These are phyloP conservation scores for Torymus texanus DNA, from an alignment of 2,888 invertebrate genomes.

Conservation along the genomic window DNA sequence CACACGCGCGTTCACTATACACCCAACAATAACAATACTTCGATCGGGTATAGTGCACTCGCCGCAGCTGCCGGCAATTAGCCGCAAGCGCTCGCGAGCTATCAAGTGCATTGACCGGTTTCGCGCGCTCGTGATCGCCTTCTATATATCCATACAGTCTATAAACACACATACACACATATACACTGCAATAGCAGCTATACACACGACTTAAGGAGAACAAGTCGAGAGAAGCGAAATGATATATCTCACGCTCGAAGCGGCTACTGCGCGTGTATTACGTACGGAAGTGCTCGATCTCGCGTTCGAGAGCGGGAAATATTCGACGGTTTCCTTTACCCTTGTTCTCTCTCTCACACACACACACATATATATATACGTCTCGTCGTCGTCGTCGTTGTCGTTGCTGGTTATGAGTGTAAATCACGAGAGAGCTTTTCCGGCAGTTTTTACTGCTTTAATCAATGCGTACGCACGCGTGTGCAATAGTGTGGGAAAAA, in stretches of 20 bases:
- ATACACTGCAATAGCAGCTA: too few species aligned
- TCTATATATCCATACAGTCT: too few species aligned
- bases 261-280: background rate
- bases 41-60: too few species aligned
- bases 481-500: background rate
- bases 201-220: background rate
- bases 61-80: too few species aligned
- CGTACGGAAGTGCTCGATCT: constrained; percentile 26
- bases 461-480: constrained; percentile 15
- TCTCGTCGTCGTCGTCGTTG: too few species aligned
- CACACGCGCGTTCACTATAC: background rate
- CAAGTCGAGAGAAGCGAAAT: background rate
- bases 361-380: background rate
- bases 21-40: too few species aligned
- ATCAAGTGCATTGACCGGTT: constrained; percentile 48
- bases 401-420: constrained; percentile 6
- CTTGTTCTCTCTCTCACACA: background rate
- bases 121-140: background rate
- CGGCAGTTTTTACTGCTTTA: constrained; percentile 39
- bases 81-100: background rate
- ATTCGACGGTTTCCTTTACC: constrained; percentile 11
- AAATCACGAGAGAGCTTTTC: constrained; percentile 38
- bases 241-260: background rate
- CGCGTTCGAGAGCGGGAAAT: constrained; percentile 33
- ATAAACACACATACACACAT: too few species aligned